A percentile compares a stretch with the other conserved stretches of the same genome.
Evolutionary conservation across 2,888 invertebrate genomes (phyloP).

Genomic region (Caenorhabditis angaria): DNA sequence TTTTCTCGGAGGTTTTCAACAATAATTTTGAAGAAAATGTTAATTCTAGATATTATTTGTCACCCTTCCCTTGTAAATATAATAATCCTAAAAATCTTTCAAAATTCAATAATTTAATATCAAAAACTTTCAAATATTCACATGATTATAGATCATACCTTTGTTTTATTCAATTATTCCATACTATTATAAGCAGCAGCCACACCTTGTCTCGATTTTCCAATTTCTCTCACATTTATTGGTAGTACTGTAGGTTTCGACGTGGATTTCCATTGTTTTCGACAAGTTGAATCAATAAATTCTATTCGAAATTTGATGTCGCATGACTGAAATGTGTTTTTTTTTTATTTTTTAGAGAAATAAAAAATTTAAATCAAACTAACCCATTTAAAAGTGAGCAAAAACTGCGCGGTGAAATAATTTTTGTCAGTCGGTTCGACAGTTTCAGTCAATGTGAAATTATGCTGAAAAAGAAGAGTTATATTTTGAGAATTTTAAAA

Average conservation of each 20-base stretch:
- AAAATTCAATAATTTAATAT: background rate
- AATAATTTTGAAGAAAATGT: too few species aligned
- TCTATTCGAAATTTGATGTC: conserved; percentile 51
- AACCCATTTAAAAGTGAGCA: conserved; percentile 37
- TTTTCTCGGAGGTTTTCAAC: too few species aligned
- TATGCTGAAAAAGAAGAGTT: conserved; percentile 16
- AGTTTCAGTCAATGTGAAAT: conserved; percentile 9
- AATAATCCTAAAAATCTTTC: too few species aligned
- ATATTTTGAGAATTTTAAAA: background rate
- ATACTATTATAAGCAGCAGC: background rate
- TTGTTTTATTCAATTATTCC: background rate
- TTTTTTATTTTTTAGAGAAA: background rate
- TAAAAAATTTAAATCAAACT: background rate
- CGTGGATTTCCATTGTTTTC: conserved; percentile 44
- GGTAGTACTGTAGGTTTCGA: conserved; percentile 21
- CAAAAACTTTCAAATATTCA: background rate
- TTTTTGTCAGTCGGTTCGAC: conserved; percentile 40
- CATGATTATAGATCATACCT: background rate
- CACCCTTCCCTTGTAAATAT: too few species aligned
- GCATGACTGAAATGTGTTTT: conserved; percentile 45
- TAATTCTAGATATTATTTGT: too few species aligned
- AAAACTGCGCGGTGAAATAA: conserved; percentile 46
- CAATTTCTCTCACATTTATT: conserved; percentile 23
- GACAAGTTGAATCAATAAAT: conserved; percentile 44
- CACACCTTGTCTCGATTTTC: background rate